These are phyloP conservation scores for Medauroidea extradentata DNA, from an alignment of 1,140 invertebrate genomes.

Conservation along the genomic window DNA sequence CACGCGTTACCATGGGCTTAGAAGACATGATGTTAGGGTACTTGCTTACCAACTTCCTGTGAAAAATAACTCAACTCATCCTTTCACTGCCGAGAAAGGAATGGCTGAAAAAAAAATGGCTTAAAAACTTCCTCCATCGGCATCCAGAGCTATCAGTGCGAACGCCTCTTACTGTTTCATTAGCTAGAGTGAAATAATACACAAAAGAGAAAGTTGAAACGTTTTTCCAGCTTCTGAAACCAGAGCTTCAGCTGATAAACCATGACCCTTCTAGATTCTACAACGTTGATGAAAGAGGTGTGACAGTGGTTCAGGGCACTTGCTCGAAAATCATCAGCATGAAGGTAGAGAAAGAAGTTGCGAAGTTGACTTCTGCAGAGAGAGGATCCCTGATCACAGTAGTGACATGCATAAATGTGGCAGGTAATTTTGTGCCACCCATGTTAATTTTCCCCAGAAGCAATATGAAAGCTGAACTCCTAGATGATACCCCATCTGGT, in stretches of 20 bases:
- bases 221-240: slow-evolving; percentile 22
- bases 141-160: slow-evolving; percentile 36
- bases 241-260: slow-evolving; percentile 7
- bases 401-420: slow-evolving; percentile 33
- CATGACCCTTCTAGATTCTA: slow-evolving; percentile 5
- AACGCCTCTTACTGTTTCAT: slow-evolving; percentile 38
- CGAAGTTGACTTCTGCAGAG: slow-evolving; percentile 30
- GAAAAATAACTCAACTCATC: too few relatives aligned
- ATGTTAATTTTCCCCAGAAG: slow-evolving; percentile 36
- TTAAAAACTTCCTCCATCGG: slow-evolving; percentile 36
- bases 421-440: slow-evolving; percentile 30
- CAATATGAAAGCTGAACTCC: slow-evolving; percentile 20
- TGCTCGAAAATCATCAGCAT: slow-evolving; percentile 27
- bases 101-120: slow-evolving; percentile 40
- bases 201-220: slow-evolving; percentile 31
- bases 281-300: slow-evolving; percentile 38
- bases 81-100: too few relatives aligned
- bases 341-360: slow-evolving; percentile 33
- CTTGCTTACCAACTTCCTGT: too few relatives aligned
- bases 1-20: too few relatives aligned
- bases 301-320: slow-evolving; percentile 33
- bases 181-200: slow-evolving; percentile 46
- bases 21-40: too few relatives aligned
- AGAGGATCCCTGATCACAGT: slow-evolving; percentile 32
- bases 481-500: slow-evolving; percentile 21